A percentile compares a stretch with the other conserved stretches of the same genome.
phyloP scores from a whole-genome alignment of 2,888 invertebrate genomes.

The Apodemia hepburni region DNA sequence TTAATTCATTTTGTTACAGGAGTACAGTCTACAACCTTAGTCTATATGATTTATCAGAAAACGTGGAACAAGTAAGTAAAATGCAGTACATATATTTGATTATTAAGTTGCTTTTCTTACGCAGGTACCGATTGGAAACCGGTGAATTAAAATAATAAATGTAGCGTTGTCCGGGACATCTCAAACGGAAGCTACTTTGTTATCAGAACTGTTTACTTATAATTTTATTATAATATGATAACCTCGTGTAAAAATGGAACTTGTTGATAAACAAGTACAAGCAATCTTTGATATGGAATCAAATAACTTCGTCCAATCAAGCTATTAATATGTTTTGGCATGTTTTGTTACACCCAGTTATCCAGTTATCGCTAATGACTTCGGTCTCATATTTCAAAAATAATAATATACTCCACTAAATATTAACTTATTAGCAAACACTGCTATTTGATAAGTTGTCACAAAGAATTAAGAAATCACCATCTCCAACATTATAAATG shows the following conservation, averaged over 20 bases:
- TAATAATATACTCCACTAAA: background rate
- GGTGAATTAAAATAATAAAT: background rate
- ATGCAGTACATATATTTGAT: background rate
- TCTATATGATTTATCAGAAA: conserved; percentile 89
- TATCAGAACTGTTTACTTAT: conserved; percentile 8
- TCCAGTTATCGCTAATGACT: background rate
- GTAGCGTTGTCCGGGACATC: background rate
- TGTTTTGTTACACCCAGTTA: background rate
- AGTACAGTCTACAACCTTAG: conserved; percentile 96
- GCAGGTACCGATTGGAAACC: too few relatives aligned
- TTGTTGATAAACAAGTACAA: background rate
- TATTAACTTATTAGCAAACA: background rate
- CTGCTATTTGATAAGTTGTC: background rate
- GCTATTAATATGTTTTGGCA: background rate
- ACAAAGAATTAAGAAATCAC: too few relatives aligned
- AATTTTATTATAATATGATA: conserved; percentile 8
- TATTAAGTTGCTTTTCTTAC: too few relatives aligned
- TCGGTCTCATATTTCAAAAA: background rate
- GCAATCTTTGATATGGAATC: conserved; percentile 4
- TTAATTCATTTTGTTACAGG: conserved; percentile 75
- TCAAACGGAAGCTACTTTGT: conserved; percentile 2
- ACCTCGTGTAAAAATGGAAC: conserved; percentile 1
- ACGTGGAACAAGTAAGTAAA: conserved; percentile 82
- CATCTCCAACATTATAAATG: too few relatives aligned
- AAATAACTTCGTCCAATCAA: background rate